phyloP scores from a whole-genome alignment of 2,113 vertebrate genomes.

The Platichthys stellatus region DNA sequence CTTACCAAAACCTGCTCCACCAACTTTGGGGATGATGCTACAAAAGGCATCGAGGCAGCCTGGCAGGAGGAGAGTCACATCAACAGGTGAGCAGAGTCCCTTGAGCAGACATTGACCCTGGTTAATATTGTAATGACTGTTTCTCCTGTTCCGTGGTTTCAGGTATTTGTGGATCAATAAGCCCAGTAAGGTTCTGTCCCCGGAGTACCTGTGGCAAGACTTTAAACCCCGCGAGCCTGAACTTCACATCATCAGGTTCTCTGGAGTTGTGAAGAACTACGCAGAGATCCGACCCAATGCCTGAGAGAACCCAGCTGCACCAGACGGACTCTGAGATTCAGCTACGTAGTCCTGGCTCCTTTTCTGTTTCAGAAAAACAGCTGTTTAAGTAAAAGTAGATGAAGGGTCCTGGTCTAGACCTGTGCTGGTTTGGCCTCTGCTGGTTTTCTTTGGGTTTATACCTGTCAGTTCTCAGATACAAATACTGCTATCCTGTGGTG shows the following conservation, averaged over 20 bases:
- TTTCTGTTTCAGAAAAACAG: no score
- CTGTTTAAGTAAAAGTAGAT: no score
- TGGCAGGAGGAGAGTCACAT: conserved; percentile 87
- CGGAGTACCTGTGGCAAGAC: conserved; percentile 84
- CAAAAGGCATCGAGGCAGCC: conserved; percentile 75
- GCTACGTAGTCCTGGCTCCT: no score
- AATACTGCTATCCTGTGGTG: no score
- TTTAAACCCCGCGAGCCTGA: conserved; percentile 63
- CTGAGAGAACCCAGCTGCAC: no score
- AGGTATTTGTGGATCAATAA: conserved; percentile 80
- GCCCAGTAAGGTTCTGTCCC: conserved; percentile 84
- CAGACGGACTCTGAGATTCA: no score
- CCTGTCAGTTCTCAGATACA: no score
- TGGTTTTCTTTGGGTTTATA: no score
- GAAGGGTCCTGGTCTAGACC: no score
- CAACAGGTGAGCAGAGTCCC: conserved; percentile 85
- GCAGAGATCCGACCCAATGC: conserved; percentile 49
- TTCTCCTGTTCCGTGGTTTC: not conserved
- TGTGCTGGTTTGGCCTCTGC: no score
- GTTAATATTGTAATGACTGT: not conserved
- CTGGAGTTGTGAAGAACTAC: conserved; percentile 72
- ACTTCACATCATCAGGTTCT: conserved; percentile 77
- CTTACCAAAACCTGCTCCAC: conserved; percentile 76
- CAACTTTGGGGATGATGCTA: conserved; percentile 79
- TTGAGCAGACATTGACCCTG: conserved; percentile 71